Base-by-base conservation (phyloP, 2,888 invertebrate genomes). In the Anthophora plumipes region DNA sequence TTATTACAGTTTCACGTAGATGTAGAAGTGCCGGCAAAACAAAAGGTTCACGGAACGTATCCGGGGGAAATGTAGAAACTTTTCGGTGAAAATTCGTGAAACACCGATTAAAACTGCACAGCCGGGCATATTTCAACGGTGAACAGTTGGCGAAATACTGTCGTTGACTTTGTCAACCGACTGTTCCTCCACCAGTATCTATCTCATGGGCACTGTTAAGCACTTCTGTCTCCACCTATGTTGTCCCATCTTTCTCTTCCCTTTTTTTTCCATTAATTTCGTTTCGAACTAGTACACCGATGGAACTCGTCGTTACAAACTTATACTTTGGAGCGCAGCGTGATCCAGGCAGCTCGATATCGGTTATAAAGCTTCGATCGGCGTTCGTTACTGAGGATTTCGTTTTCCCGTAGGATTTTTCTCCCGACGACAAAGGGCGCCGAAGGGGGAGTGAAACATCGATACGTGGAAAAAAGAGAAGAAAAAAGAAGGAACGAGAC, bases 41-140 rank as follows among this genome's bases (percentile, higher is more conserved):
- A 75, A 86, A 67, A 60, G 52, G 69, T 52, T 41, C 71, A 57
- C n/a, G n/a, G n/a, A 64, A 8, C 31, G 70, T 74, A 61, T 77
- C 52, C 74, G n/a, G 25, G 52, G 73, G 76, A 73, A 86, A 71
- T 60, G 70, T 63, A 50, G 67, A 77, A 86, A 86, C 60, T 86
- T 86, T 74, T 57, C 55, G 41, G 81, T 66, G 78, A 67, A 59
- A 68, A 71, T 69, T 48, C n/a, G 8, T n/a, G 73, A 48, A 77
- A 59, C 54, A 48, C 31, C 77, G 82, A 74, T 72, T 78, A 84
- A 84, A 85, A 84, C 84, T 84, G 73, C 86, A 63, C 50, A 67
- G 71, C 55, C 71, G 73, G 77, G 59, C 81, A 75, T 85, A 86
- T 82, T 87, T 86, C 87, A 86, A 55, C 64, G 69, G 55, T 20